These are phyloP conservation scores for Merodon equestris DNA, from an alignment of 2,888 invertebrate genomes.

Conservation along the genomic window DNA sequence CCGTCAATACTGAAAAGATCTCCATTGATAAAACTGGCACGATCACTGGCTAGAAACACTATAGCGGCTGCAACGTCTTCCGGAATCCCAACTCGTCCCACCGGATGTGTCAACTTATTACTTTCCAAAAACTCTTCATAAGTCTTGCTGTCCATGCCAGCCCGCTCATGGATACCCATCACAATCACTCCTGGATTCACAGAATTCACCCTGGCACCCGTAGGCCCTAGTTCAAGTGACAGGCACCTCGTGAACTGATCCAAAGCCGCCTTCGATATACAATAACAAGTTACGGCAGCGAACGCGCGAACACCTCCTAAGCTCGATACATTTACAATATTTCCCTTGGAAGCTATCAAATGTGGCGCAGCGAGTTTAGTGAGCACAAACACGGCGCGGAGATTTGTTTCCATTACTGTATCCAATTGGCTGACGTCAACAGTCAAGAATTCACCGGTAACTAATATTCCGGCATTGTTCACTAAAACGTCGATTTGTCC, in stretches of 20 bases:
- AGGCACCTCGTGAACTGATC: too few relatives aligned
- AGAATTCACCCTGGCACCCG: constrained; percentile 91
- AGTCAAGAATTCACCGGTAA: constrained; percentile 87
- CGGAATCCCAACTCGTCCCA: constrained; percentile 90
- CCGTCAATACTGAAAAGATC: constrained; percentile 86
- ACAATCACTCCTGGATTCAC: too few relatives aligned
- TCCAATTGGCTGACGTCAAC: constrained; percentile 91
- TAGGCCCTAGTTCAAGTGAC: too few relatives aligned
- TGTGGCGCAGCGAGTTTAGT: too few relatives aligned
- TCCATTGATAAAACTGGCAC: constrained; percentile 88
- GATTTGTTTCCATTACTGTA: constrained; percentile 90
- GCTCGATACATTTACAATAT: too few relatives aligned
- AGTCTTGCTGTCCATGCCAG: too few relatives aligned
- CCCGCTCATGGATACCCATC: too few relatives aligned
- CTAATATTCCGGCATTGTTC: too few relatives aligned
- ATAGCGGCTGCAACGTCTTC: too few relatives aligned
- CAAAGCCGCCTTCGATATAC: too few relatives aligned
- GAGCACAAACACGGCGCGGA: constrained; percentile 88
- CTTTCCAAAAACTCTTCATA: constrained; percentile 89
- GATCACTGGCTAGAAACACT: too few relatives aligned
- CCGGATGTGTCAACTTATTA: constrained; percentile 90
- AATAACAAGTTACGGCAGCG: constrained; percentile 91
- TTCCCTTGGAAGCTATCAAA: too few relatives aligned
- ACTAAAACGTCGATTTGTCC: constrained; percentile 84
- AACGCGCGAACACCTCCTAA: constrained; percentile 94